phyloP scores from a whole-genome alignment of 2,113 vertebrate genomes.

The Balaenoptera acutorostrata region DNA sequence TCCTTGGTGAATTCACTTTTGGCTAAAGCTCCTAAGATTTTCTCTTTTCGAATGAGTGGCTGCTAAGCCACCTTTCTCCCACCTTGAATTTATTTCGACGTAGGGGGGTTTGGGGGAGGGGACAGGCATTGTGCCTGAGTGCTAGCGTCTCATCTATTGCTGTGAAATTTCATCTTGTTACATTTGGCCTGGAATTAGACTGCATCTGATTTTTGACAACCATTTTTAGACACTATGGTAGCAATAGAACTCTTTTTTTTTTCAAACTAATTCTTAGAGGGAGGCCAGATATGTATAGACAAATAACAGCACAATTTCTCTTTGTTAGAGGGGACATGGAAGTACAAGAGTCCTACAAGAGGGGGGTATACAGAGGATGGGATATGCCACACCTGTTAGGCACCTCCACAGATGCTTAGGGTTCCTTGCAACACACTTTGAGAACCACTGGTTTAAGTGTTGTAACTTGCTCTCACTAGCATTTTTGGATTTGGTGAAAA shows the following conservation, averaged over 20 bases:
- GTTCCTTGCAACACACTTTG: neutral
- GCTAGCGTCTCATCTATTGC: neutral
- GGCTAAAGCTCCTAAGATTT: neutral
- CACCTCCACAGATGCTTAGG: neutral
- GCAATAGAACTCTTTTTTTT: neutral
- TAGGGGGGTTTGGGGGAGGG: neutral
- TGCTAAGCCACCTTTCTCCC: neutral
- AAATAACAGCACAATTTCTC: neutral
- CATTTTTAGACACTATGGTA: neutral
- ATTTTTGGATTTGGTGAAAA: neutral
- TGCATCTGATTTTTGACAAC: neutral
- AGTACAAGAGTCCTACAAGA: neutral
- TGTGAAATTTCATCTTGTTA: neutral
- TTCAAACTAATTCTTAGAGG: neutral
- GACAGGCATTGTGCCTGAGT: neutral
- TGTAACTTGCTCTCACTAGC: neutral
- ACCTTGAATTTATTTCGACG: neutral
- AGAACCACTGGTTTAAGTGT: neutral
- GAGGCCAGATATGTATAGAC: neutral
- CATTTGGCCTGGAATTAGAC: neutral
- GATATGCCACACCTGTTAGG: neutral
- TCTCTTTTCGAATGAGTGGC: neutral
- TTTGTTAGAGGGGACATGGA: neutral
- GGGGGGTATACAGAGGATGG: accelerated
- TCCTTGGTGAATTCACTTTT: neutral